These are phyloP conservation scores for Lophochroa leadbeateri DNA, from an alignment of 2,113 vertebrate species.

Conservation along the genomic window DNA sequence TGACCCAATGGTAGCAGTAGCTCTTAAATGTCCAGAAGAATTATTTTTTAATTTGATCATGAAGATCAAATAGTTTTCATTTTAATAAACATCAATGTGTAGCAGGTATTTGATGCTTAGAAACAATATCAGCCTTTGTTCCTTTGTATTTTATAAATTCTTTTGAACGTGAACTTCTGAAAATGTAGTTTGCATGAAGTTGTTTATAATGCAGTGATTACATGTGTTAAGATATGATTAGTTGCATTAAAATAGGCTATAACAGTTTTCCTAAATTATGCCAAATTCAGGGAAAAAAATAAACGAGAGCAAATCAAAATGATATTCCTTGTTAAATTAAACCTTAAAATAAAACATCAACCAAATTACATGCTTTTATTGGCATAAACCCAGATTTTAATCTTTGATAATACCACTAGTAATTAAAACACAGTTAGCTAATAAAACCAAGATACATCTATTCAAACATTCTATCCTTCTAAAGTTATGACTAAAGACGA, in stretches of 20 bases:
- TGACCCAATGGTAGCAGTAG: conserved; percentile 22
- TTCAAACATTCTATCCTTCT: neutral
- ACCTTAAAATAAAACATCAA: neutral
- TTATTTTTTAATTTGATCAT: neutral
- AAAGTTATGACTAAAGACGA: neutral
- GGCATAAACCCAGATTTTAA: neutral
- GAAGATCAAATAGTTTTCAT: neutral
- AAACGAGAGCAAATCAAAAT: neutral
- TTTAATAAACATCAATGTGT: neutral
- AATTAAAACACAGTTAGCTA: neutral
- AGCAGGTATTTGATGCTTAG: neutral
- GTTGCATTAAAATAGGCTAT: neutral
- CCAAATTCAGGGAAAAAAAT: neutral
- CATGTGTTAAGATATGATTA: neutral
- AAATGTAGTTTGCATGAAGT: neutral
- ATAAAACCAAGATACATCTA: neutral
- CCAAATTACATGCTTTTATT: neutral
- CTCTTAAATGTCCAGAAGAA: neutral
- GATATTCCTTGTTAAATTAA: neutral
- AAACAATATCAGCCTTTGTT: conserved; percentile 34
- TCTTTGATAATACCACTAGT: neutral
- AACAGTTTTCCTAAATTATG: neutral
- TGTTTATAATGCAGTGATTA: neutral
- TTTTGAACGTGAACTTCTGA: neutral
- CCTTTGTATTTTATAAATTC: conserved; percentile 36